phyloP scores from a whole-genome alignment of 2,113 vertebrate genomes.

The Oceanodroma tethys region DNA sequence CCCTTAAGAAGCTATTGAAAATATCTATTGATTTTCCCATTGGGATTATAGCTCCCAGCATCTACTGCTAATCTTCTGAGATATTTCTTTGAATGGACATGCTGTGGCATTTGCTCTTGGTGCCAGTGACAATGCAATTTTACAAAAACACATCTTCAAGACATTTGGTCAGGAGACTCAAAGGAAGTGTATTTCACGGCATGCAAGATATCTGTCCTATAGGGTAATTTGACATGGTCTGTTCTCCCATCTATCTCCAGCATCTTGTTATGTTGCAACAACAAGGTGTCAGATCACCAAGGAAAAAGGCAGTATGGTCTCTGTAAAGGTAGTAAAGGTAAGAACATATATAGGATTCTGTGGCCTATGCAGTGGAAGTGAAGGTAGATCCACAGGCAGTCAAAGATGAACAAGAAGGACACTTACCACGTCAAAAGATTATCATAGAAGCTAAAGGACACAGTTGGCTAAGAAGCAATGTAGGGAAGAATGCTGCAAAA shows the following conservation, averaged over 20 bases:
- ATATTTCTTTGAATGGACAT: background rate
- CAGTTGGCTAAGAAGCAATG: background rate
- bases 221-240: background rate
- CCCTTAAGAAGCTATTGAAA: conserved; percentile 1
- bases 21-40: conserved; percentile 4
- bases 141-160: background rate
- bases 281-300: background rate
- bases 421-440: background rate
- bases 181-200: background rate
- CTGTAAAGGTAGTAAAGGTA: background rate
- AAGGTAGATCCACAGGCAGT: background rate
- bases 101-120: background rate
- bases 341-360: background rate
- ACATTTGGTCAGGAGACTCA: background rate
- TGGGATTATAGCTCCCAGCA: background rate
- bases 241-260: background rate
- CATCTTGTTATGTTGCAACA: background rate
- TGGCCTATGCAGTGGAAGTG: background rate
- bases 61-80: background rate
- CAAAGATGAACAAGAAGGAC: background rate
- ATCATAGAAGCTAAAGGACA: background rate
- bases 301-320: background rate
- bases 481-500: background rate
- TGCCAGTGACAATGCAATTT: background rate
- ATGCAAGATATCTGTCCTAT: background rate